A percentile compares a stretch with the other conserved stretches of the same genome.
Evolutionary conservation across 2,888 invertebrate genomes (phyloP).

Genomic region (Megamerina dolium): DNA sequence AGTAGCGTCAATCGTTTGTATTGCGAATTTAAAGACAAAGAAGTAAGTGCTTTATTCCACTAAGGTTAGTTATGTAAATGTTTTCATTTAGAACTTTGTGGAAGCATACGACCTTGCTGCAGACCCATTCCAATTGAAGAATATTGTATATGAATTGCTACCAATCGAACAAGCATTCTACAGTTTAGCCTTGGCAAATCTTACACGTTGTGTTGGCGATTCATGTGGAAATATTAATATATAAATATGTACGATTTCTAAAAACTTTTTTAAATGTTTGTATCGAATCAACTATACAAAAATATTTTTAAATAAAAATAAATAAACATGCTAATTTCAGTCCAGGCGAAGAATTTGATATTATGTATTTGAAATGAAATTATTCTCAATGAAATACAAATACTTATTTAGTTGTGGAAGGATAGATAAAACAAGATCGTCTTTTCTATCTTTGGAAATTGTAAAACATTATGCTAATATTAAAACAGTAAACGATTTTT

Average conservation of each 20-base stretch:
- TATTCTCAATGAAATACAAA: too few species aligned
- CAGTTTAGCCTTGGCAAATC: conserved; percentile 40
- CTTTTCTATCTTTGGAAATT: too few species aligned
- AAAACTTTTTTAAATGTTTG: too few species aligned
- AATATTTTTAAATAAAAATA: neutral
- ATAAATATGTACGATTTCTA: too few species aligned
- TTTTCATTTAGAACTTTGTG: conserved; percentile 55
- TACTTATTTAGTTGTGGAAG: too few species aligned
- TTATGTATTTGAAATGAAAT: neutral
- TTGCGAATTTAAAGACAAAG: conserved; percentile 50
- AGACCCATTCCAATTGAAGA: conserved; percentile 69
- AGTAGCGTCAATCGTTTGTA: conserved; percentile 45
- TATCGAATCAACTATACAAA: too few species aligned
- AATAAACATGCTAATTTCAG: neutral
- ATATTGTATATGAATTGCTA: conserved; percentile 53
- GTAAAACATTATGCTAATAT: too few species aligned
- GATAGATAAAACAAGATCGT: too few species aligned
- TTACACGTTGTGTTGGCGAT: conserved; percentile 39
- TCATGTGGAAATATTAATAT: conserved; percentile 29
- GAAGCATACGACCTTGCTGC: conserved; percentile 69
- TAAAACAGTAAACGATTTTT: too few species aligned
- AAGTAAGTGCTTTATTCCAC: conserved; percentile 38
- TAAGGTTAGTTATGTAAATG: neutral
- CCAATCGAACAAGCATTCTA: conserved; percentile 55
- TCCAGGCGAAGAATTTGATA: neutral